These are phyloP conservation scores for Cirrhinus mrigala DNA, from an alignment of 2,797 vertebrate species.

Conservation along the genomic window DNA sequence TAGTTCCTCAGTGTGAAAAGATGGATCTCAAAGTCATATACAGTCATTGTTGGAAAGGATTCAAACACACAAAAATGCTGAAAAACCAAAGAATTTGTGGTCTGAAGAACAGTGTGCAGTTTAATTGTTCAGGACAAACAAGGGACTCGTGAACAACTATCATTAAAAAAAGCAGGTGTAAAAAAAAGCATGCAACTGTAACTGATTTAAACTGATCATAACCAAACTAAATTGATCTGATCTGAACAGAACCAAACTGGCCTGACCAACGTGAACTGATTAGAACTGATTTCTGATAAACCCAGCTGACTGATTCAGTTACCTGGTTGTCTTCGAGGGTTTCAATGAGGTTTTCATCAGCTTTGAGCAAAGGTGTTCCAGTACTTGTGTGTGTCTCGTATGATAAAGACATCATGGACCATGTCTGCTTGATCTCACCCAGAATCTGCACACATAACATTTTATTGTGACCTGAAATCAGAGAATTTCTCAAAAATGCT, in stretches of 20 bases:
- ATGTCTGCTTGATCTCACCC: constrained; percentile 78
- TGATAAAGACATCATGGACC: constrained; percentile 78
- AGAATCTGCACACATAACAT: constrained; percentile 71
- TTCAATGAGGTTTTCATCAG: constrained; percentile 85
- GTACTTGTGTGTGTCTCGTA: constrained; percentile 76
- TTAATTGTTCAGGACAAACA: too few species aligned
- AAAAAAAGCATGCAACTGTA: too few species aligned
- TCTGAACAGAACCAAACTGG: not conserved
- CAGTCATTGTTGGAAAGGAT: too few species aligned
- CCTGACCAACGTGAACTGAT: not conserved
- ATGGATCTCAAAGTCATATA: too few species aligned
- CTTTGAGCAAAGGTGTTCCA: constrained; percentile 78
- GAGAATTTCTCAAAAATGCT: not conserved
- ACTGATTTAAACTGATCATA: not conserved
- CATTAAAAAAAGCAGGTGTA: too few species aligned
- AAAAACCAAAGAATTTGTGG: too few species aligned
- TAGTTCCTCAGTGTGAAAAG: too few species aligned
- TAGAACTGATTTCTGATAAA: not conserved
- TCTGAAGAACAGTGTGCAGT: too few species aligned
- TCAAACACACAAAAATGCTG: too few species aligned
- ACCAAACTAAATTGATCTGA: not conserved
- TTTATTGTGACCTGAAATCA: not conserved
- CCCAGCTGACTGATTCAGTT: not conserved
- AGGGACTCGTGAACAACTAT: too few species aligned
- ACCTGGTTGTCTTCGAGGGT: constrained; percentile 84